phyloP scores from a whole-genome alignment of 2,888 invertebrate species.

The Sinotaia quadrata region DNA sequence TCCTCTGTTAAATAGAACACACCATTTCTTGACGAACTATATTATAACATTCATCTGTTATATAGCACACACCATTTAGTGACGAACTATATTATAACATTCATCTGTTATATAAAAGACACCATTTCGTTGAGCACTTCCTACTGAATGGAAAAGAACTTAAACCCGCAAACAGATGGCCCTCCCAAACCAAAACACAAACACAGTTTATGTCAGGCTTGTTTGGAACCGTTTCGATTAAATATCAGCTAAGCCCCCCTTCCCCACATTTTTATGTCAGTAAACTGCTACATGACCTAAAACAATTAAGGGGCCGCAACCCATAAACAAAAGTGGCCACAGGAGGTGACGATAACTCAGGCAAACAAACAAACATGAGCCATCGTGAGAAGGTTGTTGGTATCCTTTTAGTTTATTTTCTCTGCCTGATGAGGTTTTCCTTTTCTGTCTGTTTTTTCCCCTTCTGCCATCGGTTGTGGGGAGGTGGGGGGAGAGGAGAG shows the following conservation, averaged over 20 bases:
- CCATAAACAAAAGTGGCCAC: conserved; percentile 9
- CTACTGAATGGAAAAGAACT: background rate
- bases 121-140: no score
- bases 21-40: no score
- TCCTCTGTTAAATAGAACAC: no score
- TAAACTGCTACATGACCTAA: background rate
- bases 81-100: no score
- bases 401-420: conserved; percentile 9
- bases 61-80: no score
- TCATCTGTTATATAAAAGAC: no score
- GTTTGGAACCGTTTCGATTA: conserved; percentile 10
- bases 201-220: background rate
- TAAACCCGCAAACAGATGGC: background rate
- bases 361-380: conserved; percentile 22
- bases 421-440: background rate
- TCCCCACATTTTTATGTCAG: background rate
- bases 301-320: conserved; percentile 9
- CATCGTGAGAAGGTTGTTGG: background rate
- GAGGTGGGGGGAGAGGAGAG: no score
- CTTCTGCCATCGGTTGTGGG: no score
- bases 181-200: background rate
- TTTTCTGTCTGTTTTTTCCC: background rate
- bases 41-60: no score
- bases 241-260: conserved; percentile 2
- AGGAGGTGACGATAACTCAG: conserved; percentile 6